A percentile compares a stretch with the other conserved stretches of the same genome.
Conservation (phyloP, 2,888 invertebrate species). For the Glomeris marginata region DNA sequence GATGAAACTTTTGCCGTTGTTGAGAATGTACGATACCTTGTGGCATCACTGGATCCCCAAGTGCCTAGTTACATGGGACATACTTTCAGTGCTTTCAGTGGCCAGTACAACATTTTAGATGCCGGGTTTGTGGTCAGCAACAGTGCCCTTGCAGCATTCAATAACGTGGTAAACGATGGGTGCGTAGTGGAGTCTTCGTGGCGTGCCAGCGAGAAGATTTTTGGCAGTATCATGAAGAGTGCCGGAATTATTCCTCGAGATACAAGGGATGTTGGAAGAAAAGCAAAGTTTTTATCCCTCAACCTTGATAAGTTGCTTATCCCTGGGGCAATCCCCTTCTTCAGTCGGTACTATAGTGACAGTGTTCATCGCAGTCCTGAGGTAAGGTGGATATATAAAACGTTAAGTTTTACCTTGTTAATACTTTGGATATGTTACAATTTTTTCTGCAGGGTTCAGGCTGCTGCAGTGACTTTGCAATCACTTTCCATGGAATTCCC, state of each 20-base stretch:
- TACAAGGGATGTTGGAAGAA: constrained; percentile 19
- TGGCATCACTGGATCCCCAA: constrained; percentile 18
- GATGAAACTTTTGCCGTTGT: constrained; percentile 20
- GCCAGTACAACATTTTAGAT: constrained; percentile 19
- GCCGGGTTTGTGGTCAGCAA: constrained; percentile 21
- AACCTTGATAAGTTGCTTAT: constrained; percentile 20
- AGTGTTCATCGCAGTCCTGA: constrained; percentile 19
- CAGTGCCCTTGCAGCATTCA: constrained; percentile 16
- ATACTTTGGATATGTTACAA: no score
- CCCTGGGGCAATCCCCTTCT: constrained; percentile 21
- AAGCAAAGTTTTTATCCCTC: constrained; percentile 21
- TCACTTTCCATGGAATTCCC: constrained; percentile 20
- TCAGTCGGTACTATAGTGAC: constrained; percentile 21
- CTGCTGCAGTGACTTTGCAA: constrained; percentile 20
- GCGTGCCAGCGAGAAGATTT: constrained; percentile 17
- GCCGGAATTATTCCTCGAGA: constrained; percentile 18
- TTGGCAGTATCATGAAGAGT: constrained; percentile 18
- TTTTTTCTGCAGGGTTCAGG: constrained; percentile 17
- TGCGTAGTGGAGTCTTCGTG: constrained; percentile 11
- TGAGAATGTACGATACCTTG: constrained; percentile 21
- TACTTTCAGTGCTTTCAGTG: constrained; percentile 19
- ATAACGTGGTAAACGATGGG: constrained; percentile 7
- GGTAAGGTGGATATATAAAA: constrained; percentile 14
- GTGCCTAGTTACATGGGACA: constrained; percentile 21
- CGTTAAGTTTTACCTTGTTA: no score